A percentile compares a stretch with the other conserved stretches of the same genome.
Conservation (phyloP, 1,140 invertebrate species). For the Adelges cooleyi region DNA sequence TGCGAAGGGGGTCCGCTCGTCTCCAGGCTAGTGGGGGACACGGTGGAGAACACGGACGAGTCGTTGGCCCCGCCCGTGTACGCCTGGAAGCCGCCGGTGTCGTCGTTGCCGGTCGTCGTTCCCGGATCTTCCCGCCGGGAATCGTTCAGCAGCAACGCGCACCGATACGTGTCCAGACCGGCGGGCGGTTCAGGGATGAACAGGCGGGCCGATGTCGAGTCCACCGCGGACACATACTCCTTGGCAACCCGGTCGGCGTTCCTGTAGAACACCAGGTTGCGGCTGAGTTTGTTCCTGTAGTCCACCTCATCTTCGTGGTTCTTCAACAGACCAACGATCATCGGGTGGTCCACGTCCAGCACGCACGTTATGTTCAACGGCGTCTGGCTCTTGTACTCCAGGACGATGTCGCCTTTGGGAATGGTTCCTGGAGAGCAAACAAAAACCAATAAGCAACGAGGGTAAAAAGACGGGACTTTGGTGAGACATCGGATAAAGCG, state of each 20-base stretch:
- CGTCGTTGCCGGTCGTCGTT: no score
- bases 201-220: constrained; percentile 42
- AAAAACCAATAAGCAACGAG: no score
- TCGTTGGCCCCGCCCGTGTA: constrained; percentile 31
- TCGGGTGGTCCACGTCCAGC: constrained; percentile 39
- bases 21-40: not conserved
- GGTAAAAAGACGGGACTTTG: no score
- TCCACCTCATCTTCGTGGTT: constrained; percentile 41
- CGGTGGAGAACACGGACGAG: constrained; percentile 22
- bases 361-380: constrained; percentile 42
- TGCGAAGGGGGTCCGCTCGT: not conserved
- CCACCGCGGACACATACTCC: constrained; percentile 42
- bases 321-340: constrained; percentile 40
- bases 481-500: no score
- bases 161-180: constrained; percentile 40
- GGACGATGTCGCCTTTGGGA: constrained; percentile 43
- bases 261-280: constrained; percentile 41
- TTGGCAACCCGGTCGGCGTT: constrained; percentile 39
- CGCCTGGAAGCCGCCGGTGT: no score
- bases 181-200: constrained; percentile 39
- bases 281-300: constrained; percentile 38
- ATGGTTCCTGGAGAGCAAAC: no score
- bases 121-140: no score
- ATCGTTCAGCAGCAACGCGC: constrained; percentile 33
- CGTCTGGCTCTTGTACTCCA: constrained; percentile 41